A percentile compares a stretch with the other conserved stretches of the same genome.
Evolutionary conservation across 2,888 invertebrate genomes (phyloP).

Genomic region (Lysandra coridon): DNA sequence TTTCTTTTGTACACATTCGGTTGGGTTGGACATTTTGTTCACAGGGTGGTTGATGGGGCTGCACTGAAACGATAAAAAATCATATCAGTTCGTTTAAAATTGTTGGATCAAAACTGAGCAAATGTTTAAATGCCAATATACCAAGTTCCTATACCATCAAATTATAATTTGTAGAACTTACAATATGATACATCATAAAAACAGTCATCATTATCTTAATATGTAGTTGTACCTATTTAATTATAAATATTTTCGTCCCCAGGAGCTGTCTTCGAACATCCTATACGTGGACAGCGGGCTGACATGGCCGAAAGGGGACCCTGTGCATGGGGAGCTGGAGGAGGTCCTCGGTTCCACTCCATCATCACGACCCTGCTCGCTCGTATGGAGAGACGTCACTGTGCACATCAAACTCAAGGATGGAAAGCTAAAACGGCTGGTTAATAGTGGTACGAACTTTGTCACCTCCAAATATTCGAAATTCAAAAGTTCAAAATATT

Average conservation of each 20-base stretch:
- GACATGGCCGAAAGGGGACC: constrained; percentile 49
- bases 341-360: constrained; percentile 76
- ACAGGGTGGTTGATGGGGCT: no score
- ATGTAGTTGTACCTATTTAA: no score
- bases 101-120: no score
- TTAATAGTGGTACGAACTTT: constrained; percentile 84
- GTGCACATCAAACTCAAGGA: constrained; percentile 82
- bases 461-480: no score
- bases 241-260: constrained; percentile 25
- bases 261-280: constrained; percentile 55
- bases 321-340: constrained; percentile 63
- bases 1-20: no score
- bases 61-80: no score
- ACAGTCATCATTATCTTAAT: not conserved
- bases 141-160: no score
- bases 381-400: constrained; percentile 89
- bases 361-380: constrained; percentile 83
- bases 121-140: no score
- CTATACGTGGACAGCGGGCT: constrained; percentile 47
- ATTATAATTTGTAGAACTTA: not conserved
- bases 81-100: no score
- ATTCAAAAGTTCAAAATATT: no score
- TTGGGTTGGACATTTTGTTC: no score
- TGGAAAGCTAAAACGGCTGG: constrained; percentile 84
- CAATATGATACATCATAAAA: not conserved